Conservation (phyloP, 1,140 invertebrate genomes). For the Cyrtorhinus lividipennis region DNA sequence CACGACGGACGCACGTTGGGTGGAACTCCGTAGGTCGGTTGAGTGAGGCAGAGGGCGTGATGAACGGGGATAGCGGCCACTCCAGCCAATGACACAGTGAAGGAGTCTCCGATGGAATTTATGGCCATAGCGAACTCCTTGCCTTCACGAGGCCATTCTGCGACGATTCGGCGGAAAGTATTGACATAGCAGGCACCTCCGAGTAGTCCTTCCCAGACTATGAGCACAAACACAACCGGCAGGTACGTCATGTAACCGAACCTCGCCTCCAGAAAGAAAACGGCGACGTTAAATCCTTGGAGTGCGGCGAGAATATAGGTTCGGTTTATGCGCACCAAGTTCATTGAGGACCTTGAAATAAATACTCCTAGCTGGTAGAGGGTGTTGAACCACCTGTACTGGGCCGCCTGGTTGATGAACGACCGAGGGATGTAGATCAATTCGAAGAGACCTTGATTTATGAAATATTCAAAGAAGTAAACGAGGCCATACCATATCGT, state of each 20-base stretch:
- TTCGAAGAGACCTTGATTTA: conserved; percentile 78
- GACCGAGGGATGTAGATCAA: conserved; percentile 53
- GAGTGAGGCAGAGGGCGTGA: conserved; percentile 49
- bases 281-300: conserved; percentile 50
- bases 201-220: conserved; percentile 68
- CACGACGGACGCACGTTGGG: too few relatives aligned
- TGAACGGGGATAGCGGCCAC: conserved; percentile 57
- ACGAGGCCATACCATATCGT: conserved; percentile 68
- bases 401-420: conserved; percentile 43
- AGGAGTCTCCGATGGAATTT: conserved; percentile 52
- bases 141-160: conserved; percentile 46
- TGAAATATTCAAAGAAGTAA: conserved; percentile 80
- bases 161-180: conserved; percentile 62
- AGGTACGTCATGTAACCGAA: conserved; percentile 56
- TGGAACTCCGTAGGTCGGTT: conserved; percentile 22
- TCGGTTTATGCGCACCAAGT: conserved; percentile 48
- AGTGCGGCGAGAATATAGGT: conserved; percentile 63
- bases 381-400: conserved; percentile 73
- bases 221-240: conserved; percentile 53
- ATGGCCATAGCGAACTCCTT: conserved; percentile 51
- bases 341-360: conserved; percentile 70
- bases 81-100: conserved; percentile 60
- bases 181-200: conserved; percentile 80
- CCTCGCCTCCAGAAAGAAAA: conserved; percentile 50
- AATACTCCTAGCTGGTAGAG: conserved; percentile 82